Conservation (phyloP, 53 echinoderm and acorn worm species). For the Pentamera pediparva region DNA sequence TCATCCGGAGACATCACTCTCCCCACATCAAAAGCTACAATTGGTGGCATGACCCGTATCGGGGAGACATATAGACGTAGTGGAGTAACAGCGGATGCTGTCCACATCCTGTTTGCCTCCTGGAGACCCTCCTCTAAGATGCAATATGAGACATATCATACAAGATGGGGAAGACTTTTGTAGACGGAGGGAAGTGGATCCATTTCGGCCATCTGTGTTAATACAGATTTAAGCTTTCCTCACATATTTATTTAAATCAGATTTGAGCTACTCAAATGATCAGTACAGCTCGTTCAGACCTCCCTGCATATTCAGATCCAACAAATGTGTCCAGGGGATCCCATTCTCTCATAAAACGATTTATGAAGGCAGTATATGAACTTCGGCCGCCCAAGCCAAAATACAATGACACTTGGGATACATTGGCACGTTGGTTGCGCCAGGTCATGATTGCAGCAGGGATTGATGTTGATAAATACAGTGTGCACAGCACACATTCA, state of each 20-base stretch:
- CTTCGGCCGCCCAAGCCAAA: background rate
- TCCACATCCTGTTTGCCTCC: background rate
- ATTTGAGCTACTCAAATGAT: background rate
- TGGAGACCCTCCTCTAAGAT: background rate
- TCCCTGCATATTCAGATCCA: background rate
- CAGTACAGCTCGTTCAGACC: background rate
- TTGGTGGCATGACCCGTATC: background rate
- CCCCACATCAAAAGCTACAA: background rate
- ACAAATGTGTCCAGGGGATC: slow-evolving; percentile 10
- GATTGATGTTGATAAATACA: background rate
- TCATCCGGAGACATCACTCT: background rate
- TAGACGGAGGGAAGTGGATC: slow-evolving; percentile 3
- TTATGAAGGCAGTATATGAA: slow-evolving; percentile 40
- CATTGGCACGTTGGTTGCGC: slow-evolving; percentile 12
- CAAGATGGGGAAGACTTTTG: slow-evolving; percentile 6
- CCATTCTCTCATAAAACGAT: slow-evolving; percentile 33
- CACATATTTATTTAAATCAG: background rate
- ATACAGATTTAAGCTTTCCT: background rate
- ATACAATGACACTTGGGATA: background rate
- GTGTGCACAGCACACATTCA: background rate
- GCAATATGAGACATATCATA: background rate
- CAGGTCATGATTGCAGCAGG: background rate
- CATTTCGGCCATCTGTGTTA: background rate
- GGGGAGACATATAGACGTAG: background rate
- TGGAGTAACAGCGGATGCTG: background rate